Evolutionary conservation across 2,113 vertebrate genomes (phyloP).

Genomic region (Centropristis striata): DNA sequence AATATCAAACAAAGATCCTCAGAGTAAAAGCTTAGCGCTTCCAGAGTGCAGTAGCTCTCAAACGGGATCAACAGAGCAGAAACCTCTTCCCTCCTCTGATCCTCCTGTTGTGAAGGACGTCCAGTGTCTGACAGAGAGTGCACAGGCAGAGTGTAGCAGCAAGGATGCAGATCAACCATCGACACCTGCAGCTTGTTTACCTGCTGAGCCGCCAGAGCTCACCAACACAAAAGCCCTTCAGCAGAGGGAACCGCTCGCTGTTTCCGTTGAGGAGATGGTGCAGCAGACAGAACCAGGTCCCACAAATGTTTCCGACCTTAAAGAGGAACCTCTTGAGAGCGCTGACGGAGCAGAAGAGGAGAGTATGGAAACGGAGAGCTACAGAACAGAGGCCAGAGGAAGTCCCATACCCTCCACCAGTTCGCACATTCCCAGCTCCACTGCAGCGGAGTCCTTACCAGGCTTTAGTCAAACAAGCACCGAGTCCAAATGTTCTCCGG

Average conservation of each 20-base stretch:
- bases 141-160: slow-evolving; percentile 55
- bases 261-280: slow-evolving; percentile 42
- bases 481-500: slow-evolving; percentile 49
- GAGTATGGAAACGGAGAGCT: slow-evolving; percentile 47
- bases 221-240: slow-evolving; percentile 43
- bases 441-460: slow-evolving; percentile 54
- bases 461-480: slow-evolving; percentile 30
- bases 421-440: slow-evolving; percentile 49
- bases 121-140: slow-evolving; percentile 54
- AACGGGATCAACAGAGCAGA: slow-evolving; percentile 56
- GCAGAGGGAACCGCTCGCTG: slow-evolving; percentile 39
- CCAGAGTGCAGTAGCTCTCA: slow-evolving; percentile 67
- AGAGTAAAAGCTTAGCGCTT: slow-evolving; percentile 60
- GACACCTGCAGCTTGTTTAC: slow-evolving; percentile 15
- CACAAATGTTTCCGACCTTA: slow-evolving; percentile 46
- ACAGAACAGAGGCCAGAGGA: slow-evolving; percentile 45
- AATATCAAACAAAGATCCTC: slow-evolving; percentile 74
- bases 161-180: slow-evolving; percentile 64
- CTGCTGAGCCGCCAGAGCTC: slow-evolving; percentile 42
- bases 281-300: slow-evolving; percentile 34
- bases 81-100: slow-evolving; percentile 49
- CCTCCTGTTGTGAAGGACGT: slow-evolving; percentile 41
- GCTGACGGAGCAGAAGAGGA: slow-evolving; percentile 52
- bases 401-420: slow-evolving; percentile 67
- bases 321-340: slow-evolving; percentile 45